phyloP scores from a whole-genome alignment of 2,797 vertebrate species.

The Tauraco hartlaubi region DNA sequence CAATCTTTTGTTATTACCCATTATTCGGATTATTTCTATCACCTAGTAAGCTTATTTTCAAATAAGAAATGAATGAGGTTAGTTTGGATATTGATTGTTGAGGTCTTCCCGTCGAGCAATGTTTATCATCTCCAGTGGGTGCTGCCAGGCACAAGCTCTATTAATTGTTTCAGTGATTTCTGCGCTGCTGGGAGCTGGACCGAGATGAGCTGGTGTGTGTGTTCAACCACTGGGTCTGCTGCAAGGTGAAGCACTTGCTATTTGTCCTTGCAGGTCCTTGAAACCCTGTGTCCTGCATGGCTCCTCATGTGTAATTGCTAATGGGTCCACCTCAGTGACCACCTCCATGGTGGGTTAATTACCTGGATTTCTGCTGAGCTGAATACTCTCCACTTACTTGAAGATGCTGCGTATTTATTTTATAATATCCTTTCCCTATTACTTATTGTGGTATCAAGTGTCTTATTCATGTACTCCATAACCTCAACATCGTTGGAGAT shows the following conservation, averaged over 20 bases:
- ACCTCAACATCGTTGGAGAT: background rate
- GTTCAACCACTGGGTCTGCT: background rate
- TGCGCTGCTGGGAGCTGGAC: background rate
- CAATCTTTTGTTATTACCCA: background rate
- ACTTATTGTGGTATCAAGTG: background rate
- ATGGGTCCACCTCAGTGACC: background rate
- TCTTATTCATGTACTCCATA: background rate
- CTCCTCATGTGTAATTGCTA: background rate
- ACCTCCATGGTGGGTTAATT: background rate
- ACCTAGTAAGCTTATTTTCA: background rate
- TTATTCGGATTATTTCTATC: background rate
- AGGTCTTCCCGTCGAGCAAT: background rate
- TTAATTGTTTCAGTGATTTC: background rate
- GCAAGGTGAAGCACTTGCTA: background rate
- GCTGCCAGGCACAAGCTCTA: constrained; percentile 1
- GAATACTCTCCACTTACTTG: background rate
- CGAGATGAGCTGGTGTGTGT: background rate
- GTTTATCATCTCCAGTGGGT: constrained; percentile 26
- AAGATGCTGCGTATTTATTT: background rate
- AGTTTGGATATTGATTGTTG: background rate
- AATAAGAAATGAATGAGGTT: background rate
- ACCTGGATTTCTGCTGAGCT: constrained; percentile 21
- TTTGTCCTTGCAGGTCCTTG: constrained; percentile 24
- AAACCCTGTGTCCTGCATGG: background rate
- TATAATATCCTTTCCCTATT: background rate